A percentile compares a stretch with the other conserved stretches of the same genome.
Evolutionary conservation across 2,113 vertebrate genomes (phyloP).

Genomic region (Phalacrocorax carbo): DNA sequence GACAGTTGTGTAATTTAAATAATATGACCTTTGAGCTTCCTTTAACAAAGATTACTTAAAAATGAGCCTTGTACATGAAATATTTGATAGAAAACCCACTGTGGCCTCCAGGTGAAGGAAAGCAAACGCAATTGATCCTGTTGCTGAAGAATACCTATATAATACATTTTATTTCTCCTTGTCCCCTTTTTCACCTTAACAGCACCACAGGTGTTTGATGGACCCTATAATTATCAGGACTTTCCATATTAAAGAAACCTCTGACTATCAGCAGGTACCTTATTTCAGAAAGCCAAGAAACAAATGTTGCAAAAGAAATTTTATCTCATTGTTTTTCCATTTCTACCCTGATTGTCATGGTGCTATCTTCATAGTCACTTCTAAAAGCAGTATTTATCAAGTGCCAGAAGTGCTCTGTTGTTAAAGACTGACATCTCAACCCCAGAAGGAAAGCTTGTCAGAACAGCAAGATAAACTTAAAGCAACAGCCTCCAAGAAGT

Average conservation of each 20-base stretch:
- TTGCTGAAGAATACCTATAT: background rate
- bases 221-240: background rate
- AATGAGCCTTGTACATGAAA: background rate
- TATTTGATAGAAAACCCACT: background rate
- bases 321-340: constrained; percentile 24
- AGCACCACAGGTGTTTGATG: background rate
- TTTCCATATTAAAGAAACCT: background rate
- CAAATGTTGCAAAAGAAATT: background rate
- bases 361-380: background rate
- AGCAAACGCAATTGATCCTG: background rate
- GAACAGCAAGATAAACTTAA: background rate
- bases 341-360: background rate
- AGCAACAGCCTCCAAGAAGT: background rate
- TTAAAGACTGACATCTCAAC: background rate
- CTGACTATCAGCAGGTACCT: background rate
- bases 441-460: constrained; percentile 7
- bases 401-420: constrained; percentile 12
- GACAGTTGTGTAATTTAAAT: background rate
- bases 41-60: background rate
- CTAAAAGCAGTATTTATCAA: constrained; percentile 22
- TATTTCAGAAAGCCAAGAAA: background rate
- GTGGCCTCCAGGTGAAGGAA: background rate
- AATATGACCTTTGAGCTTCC: background rate
- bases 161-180: background rate
- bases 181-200: background rate